A percentile compares a stretch with the other conserved stretches of the same genome.
Conservation (phyloP, 35 echinoderm and acorn worm species). For the Apostichopus californicus region DNA sequence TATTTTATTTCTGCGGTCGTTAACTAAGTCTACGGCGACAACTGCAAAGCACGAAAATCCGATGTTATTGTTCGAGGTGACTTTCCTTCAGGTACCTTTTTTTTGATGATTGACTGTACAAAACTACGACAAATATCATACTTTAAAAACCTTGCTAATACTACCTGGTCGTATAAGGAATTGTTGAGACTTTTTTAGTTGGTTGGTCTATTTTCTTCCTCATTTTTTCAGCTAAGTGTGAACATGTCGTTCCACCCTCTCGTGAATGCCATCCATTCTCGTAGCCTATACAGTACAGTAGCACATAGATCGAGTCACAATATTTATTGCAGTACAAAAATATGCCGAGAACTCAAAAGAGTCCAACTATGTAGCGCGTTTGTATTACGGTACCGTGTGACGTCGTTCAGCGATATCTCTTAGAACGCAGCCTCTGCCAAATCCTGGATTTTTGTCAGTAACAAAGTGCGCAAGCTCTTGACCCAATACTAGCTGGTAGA, state of each 20-base stretch:
- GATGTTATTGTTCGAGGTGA: neutral
- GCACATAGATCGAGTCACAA: too few relatives aligned
- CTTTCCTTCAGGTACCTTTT: neutral
- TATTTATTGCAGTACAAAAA: neutral
- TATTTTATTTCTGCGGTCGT: too few relatives aligned
- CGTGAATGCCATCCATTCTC: neutral
- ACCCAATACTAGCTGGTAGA: neutral
- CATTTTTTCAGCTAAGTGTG: conserved; percentile 2
- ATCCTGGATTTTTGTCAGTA: neutral
- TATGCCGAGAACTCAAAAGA: neutral
- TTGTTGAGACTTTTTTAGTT: conserved; percentile 18
- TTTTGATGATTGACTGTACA: neutral
- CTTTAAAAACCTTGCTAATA: neutral
- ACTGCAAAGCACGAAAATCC: too few relatives aligned
- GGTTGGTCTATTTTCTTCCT: conserved; percentile 45
- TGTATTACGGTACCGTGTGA: neutral
- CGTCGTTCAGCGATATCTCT: neutral
- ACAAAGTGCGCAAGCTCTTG: neutral
- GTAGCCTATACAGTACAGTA: too few relatives aligned
- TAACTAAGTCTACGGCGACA: too few relatives aligned
- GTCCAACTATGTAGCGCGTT: conserved; percentile 4
- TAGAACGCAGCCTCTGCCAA: neutral
- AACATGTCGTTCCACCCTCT: conserved; percentile 7
- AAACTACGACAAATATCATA: neutral
- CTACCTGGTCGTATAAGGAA: conserved; percentile 22